Base-by-base conservation (phyloP, 1,140 invertebrate genomes). In the Pomacea maculata region DNA sequence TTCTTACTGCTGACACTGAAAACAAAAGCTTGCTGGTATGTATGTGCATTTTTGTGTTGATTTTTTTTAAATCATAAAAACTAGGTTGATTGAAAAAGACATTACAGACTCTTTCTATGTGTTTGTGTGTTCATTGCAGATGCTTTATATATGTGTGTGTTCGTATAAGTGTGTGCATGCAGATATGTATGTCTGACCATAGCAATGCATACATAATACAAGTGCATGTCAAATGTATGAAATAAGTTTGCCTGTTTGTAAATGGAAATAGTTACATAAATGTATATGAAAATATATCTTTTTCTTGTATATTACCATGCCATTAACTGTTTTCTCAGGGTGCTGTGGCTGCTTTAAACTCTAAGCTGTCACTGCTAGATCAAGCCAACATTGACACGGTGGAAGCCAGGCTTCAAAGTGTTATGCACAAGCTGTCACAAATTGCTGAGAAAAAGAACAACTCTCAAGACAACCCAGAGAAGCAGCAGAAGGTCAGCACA, bases 341-440 rank as follows among this genome's bases (percentile, higher is more conserved):
- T 81, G 94, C 95, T 45, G 95, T 96, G 10, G 94, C 95, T 73
- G 91, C 94, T 70, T 90, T 98, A 57, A 94, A 94, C 85, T 94
- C 95, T 8, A 95, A 95, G 88, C 92, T 95, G 34, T 94, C 94
- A 21, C 89, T 97, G n/a, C 89, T 98, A 75, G 95, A 97, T 86
- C 94, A 95, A 0, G 92, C 93, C 54, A 95, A 97, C 88, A 89
- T 98, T 74, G 96, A 97, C 86, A 94, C 95, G 25, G 94, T 97
- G 52, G 96, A 97, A 89, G 94, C 94, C 6, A 93, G 96, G 78
- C 91, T 97, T 63, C 93, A 94, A 4, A 92, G 94, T 34, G 92
- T 98, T 61, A 91, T 94, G 34, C 93, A 95, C 45, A 95, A 95
- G 90, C 94, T 97, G 89, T 95, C 96, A 80, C 93, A 94, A 45